A percentile compares a stretch with the other conserved stretches of the same genome.
phyloP scores from a whole-genome alignment of 1,140 invertebrate species.

The Drosophila funebris region DNA sequence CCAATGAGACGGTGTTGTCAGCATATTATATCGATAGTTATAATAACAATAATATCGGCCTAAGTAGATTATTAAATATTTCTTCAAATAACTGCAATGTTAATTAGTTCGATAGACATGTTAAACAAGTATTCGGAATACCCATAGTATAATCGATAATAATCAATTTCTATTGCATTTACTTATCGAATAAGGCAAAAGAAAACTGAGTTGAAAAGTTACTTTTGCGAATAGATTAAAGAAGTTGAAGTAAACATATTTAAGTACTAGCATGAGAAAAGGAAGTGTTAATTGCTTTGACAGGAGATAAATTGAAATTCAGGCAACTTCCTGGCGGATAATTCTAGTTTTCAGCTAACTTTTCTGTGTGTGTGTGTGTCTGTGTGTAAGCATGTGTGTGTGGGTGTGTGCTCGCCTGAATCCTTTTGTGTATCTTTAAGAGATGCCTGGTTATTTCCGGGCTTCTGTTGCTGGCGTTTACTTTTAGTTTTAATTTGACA shows the following conservation, averaged over 20 bases:
- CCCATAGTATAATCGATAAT: too few species aligned
- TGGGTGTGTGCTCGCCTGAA: conserved; percentile 5
- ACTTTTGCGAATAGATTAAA: too few species aligned
- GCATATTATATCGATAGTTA: too few species aligned
- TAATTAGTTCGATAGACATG: too few species aligned
- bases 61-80: too few species aligned
- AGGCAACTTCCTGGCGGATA: conserved; percentile 4
- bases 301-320: conserved; percentile 29
- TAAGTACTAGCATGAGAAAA: background rate
- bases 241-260: background rate
- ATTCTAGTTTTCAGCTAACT: conserved; percentile 3
- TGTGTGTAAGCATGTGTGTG: background rate
- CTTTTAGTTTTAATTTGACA: conserved; percentile 74
- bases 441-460: conserved; percentile 35
- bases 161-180: too few species aligned
- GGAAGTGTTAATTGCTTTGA: conserved; percentile 22
- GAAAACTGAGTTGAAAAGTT: too few species aligned
- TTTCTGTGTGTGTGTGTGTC: background rate
- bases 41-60: too few species aligned
- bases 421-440: conserved; percentile 32
- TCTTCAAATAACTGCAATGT: too few species aligned
- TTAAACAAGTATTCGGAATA: too few species aligned
- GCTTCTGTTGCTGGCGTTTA: conserved; percentile 61
- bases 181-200: too few species aligned
- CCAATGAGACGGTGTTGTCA: too few species aligned